Evolutionary conservation across 2,888 invertebrate species (phyloP), one percentile per base, ranked within the genome.

Genomic region (Acanthopleura granulata): DNA sequence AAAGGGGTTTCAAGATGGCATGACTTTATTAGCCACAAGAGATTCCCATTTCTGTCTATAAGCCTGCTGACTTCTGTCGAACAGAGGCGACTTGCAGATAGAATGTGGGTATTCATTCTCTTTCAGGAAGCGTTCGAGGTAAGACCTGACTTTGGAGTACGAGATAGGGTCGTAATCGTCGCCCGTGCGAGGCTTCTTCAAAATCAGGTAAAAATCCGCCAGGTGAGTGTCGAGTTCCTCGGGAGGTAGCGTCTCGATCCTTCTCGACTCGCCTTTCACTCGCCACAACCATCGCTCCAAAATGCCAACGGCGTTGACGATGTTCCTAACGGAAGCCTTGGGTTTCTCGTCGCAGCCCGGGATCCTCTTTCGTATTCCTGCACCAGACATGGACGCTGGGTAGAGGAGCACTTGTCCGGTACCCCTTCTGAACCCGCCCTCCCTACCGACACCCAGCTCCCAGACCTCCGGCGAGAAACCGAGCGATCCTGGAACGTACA

Each of bases 91-190:
- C 25, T 15, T 22, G 66, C 15, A 22, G 66, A 66, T 66, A 14
- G 66, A 66, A 15, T 27, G 66, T 12, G 66, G 66, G 29, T 66
- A 66, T 3, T 27, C 29, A 15, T 27, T 22, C 25, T 66, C 66
- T 27, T 66, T 66, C 66, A 66, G 14, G 66, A 66, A 66, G 25
- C 66, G 22, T 16, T 66, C 66, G 12, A 66, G 29, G 66, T 66
- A 27, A 22, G 66, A 66, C 15, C 66, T 18, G 29, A 66, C 18
- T 27, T 27, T 27, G 29, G 27, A 66, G 66, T 22, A 66, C 15
- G 66, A 27, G 18, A 22, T 27, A 18, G 66, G 66, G 6, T 66
- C 66, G 66, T 66, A 66, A 66, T 66, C 66, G 22, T 22, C 22
- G 4, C 66, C 66, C 6, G 15, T 25, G 16, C 29, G 18, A 6